Conservation (phyloP, 2,797 vertebrate species). For the Myotis daubentonii region DNA sequence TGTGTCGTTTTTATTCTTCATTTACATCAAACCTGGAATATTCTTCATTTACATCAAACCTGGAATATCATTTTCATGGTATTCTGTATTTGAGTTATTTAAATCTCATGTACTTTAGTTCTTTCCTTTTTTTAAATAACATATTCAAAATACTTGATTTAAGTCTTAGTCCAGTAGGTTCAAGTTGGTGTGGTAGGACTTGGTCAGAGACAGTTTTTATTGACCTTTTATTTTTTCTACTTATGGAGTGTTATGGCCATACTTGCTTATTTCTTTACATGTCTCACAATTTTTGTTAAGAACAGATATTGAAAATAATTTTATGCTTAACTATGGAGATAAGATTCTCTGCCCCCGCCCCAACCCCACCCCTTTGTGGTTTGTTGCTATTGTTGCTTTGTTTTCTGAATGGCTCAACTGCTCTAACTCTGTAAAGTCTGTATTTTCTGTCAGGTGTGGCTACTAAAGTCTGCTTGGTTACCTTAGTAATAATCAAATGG, state of each 20-base stretch:
- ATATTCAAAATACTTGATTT: not conserved
- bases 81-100: not conserved
- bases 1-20: not conserved
- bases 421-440: not conserved
- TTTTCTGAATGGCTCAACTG: slow-evolving; percentile 1
- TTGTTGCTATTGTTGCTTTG: not conserved
- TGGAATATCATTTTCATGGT: not conserved
- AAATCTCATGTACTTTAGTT: not conserved
- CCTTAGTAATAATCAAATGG: not conserved
- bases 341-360: not conserved
- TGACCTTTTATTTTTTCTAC: not conserved
- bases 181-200: not conserved
- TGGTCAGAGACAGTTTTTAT: not conserved
- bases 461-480: not conserved
- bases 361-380: not conserved
- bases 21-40: not conserved
- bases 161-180: not conserved
- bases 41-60: not conserved
- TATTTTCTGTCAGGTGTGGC: not conserved
- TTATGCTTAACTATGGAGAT: not conserved
- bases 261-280: not conserved
- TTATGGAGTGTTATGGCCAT: not conserved
- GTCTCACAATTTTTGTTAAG: not conserved
- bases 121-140: not conserved
- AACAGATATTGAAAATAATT: not conserved